phyloP scores from a whole-genome alignment of 1,140 invertebrate genomes.

The Myzus persicae region DNA sequence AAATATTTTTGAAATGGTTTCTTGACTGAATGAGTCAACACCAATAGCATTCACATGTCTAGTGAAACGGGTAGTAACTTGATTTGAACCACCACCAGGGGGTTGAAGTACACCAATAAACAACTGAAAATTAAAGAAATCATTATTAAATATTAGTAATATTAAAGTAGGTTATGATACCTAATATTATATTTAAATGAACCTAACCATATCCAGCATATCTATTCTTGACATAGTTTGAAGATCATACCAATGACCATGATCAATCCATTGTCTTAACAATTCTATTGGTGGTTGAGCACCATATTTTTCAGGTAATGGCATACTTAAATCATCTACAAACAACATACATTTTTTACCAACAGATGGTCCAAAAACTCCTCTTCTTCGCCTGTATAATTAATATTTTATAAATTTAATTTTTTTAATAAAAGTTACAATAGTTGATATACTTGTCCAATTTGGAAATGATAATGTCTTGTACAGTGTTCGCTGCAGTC shows the following conservation, averaged over 20 bases:
- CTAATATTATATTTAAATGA: conserved; percentile 33
- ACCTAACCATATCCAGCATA: conserved; percentile 85
- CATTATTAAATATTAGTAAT: not conserved
- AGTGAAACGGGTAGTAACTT: conserved; percentile 80
- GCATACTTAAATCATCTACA: conserved; percentile 87
- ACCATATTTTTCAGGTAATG: conserved; percentile 82
- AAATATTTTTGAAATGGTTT: conserved; percentile 89
- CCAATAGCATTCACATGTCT: conserved; percentile 86
- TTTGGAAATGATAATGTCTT: conserved; percentile 95
- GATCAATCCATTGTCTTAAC: conserved; percentile 91
- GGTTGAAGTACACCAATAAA: conserved; percentile 87
- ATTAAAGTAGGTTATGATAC: not conserved
- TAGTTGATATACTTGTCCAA: conserved; percentile 74
- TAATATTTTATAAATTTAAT: not conserved
- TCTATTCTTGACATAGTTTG: conserved; percentile 85
- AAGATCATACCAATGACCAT: conserved; percentile 91
- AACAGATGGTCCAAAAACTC: conserved; percentile 91
- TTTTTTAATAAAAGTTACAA: not conserved
- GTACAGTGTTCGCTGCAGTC: conserved; percentile 83
- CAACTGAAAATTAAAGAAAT: conserved; percentile 68
- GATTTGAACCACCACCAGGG: conserved; percentile 85
- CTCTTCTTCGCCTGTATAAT: conserved; percentile 77
- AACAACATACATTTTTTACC: conserved; percentile 76
- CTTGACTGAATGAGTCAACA: conserved; percentile 88
- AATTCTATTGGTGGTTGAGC: conserved; percentile 93